A percentile compares a stretch with the other conserved stretches of the same genome.
Conservation (phyloP, 1,140 invertebrate genomes). For the Drosophila pruinosa region DNA sequence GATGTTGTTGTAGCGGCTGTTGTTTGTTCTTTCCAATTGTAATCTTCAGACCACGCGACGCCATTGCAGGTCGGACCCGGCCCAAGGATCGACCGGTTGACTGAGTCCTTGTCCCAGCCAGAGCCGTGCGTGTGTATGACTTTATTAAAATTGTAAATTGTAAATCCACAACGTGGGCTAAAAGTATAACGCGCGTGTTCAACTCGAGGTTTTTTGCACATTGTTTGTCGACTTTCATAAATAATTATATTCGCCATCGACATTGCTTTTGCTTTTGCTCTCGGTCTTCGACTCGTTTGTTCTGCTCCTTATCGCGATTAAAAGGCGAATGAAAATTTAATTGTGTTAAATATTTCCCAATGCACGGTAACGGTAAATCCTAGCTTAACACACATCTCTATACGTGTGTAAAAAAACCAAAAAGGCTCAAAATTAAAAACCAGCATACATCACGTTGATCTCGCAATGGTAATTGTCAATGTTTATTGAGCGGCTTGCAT, state of each 20-base stretch:
- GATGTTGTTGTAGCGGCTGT: background rate
- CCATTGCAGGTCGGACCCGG: slow-evolving; percentile 15
- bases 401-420: background rate
- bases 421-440: slow-evolving; percentile 18
- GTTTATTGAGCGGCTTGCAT: slow-evolving; percentile 57
- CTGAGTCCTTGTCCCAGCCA: slow-evolving; percentile 32
- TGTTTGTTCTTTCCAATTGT: slow-evolving; percentile 23
- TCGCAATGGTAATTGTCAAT: slow-evolving; percentile 55
- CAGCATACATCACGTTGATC: slow-evolving; percentile 41
- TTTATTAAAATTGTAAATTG: slow-evolving; percentile 75
- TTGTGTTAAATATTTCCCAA: slow-evolving; percentile 51
- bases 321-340: slow-evolving; percentile 38
- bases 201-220: slow-evolving; percentile 53
- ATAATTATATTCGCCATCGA: slow-evolving; percentile 39
- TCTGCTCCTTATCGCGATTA: slow-evolving; percentile 56
- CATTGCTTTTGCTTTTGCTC: background rate
- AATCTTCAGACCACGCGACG: slow-evolving; percentile 30
- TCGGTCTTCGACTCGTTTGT: slow-evolving; percentile 18
- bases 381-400: slow-evolving; percentile 42
- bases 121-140: slow-evolving; percentile 68
- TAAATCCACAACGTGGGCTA: slow-evolving; percentile 28
- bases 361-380: slow-evolving; percentile 53
- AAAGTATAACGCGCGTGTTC: slow-evolving; percentile 59
- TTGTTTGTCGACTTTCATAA: slow-evolving; percentile 67
- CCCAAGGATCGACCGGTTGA: slow-evolving; percentile 12